Percentiles rank a stretch among this genome's conserved stretches.
Evolutionary conservation across 2,113 vertebrate genomes (phyloP).

Genomic region (Leptocoma aspasia): DNA sequence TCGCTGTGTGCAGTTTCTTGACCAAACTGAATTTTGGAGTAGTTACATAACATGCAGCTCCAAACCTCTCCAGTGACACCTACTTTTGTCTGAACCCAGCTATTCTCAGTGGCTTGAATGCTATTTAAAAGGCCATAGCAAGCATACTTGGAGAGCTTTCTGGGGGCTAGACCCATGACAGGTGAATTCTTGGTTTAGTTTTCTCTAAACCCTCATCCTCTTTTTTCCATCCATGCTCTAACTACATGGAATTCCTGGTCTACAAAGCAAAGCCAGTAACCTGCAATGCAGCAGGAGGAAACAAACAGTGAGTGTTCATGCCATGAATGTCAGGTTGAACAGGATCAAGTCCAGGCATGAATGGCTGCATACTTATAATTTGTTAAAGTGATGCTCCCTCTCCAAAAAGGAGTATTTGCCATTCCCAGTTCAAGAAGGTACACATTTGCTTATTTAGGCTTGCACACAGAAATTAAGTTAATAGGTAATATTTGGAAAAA

Average conservation of each 20-base stretch:
- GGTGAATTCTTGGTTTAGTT: not conserved
- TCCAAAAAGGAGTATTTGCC: not conserved
- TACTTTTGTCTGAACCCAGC: conserved; percentile 40
- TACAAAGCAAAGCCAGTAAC: not conserved
- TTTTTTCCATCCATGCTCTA: not conserved
- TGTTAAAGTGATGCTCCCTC: not conserved
- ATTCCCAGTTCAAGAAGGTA: not conserved
- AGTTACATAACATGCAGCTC: not conserved
- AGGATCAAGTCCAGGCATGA: not conserved
- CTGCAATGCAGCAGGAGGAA: not conserved
- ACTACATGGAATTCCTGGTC: not conserved
- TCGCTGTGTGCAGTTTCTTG: not conserved
- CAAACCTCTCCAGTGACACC: not conserved
- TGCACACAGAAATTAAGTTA: not conserved
- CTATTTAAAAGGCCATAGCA: conserved; percentile 58
- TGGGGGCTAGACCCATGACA: not conserved
- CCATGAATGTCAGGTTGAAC: not conserved
- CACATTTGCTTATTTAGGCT: not conserved
- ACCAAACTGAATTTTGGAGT: not conserved
- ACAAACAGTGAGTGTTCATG: not conserved
- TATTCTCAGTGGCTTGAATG: conserved; percentile 36
- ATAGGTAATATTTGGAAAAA: not conserved
- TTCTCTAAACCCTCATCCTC: not conserved
- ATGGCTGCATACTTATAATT: not conserved
- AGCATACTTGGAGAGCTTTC: not conserved